Base-by-base conservation (phyloP, 1,140 invertebrate genomes). In the Tetragonula clypearis region DNA sequence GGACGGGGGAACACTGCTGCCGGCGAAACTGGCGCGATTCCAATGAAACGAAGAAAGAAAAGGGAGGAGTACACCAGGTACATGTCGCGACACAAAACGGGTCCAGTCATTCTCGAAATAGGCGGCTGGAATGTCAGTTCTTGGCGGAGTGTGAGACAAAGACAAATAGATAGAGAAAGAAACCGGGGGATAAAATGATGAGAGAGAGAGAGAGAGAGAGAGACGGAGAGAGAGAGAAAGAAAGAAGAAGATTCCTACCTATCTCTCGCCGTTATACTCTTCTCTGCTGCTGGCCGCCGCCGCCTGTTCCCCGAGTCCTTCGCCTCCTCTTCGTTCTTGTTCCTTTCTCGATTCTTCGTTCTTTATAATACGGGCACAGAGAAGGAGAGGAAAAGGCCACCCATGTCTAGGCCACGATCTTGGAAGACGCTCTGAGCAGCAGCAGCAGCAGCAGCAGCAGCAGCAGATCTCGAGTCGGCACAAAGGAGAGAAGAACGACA, bases 91-190 rank as follows among this genome's bases (percentile, higher is more conserved):
- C 85, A 86, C 65, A 84, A 89, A 89, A 87, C 78, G 87, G 74
- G 87, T 88, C 81, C 87, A 85, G 87, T 80, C 88, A 80, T 89
- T 90, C 89, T 78, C 82, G 89, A 90, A 90, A 90, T 90, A 90
- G 89, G 82, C 88, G 81, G 65, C 80, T 90, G 88, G 89, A 90
- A 90, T 90, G 88, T 65, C 74, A 49, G 49, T 79, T 68, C 81
- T 82, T 60, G 76, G 62, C 65, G 49, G 26, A 68, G 65, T 65
- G 82, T 11, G 21, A 26, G 82, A 82, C 21, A 62, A 66, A 49
- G 78, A 69, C 65, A 55, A 21, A 41, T 5, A 12, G 6, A 53
- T 58, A 68, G 53, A 68, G 53, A 21, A 79, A 56, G 65, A 79
- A 68, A 72, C 12, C 12, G 60, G 9, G 41, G 41, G 14, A n/a